A percentile compares a stretch with the other conserved stretches of the same genome.
Evolutionary conservation across 2,797 vertebrate genomes (phyloP).

Genomic region (Thunnus albacares): DNA sequence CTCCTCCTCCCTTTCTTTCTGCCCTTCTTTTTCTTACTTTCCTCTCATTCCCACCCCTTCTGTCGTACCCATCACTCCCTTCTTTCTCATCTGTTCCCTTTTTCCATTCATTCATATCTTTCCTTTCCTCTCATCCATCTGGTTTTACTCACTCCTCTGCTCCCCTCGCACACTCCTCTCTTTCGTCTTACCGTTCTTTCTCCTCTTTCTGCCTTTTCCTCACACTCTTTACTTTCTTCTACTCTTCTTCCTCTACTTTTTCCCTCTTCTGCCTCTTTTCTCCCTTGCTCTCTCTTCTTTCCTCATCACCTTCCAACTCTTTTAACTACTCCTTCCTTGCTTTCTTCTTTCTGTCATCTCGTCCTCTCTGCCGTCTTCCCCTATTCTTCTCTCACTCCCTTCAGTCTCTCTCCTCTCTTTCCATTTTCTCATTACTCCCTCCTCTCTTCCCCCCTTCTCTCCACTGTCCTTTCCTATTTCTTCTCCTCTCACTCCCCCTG

Average conservation of each 20-base stretch:
- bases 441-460: background rate
- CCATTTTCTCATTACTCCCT: background rate
- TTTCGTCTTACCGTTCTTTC: background rate
- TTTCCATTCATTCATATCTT: background rate
- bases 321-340: background rate
- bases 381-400: slow-evolving; percentile 32
- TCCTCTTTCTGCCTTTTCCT: background rate
- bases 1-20: background rate
- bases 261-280: background rate
- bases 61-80: background rate
- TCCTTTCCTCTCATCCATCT: background rate
- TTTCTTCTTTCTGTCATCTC: background rate
- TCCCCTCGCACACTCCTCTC: too few species aligned
- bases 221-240: background rate
- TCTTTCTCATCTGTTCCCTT: background rate
- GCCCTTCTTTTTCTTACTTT: background rate
- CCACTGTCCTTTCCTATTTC: background rate
- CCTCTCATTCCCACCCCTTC: background rate
- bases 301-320: background rate
- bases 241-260: background rate
- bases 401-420: slow-evolving; percentile 13
- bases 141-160: too few species aligned
- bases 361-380: slow-evolving; percentile 9
- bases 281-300: too few species aligned
- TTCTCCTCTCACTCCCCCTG: background rate